Conservation (phyloP, 2,797 vertebrate species). For the Sphenodon punctatus region DNA sequence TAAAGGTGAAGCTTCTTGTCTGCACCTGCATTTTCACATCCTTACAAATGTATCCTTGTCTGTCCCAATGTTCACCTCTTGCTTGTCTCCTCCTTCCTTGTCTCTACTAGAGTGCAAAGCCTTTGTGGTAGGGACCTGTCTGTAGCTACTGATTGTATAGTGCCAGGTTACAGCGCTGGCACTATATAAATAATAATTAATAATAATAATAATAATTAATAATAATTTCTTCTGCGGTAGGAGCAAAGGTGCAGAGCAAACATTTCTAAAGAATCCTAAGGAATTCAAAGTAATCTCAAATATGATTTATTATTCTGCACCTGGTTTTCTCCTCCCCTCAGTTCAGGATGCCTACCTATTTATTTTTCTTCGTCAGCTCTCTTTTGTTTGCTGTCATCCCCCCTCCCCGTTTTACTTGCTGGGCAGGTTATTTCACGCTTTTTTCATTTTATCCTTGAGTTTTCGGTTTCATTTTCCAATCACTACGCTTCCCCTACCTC, state of each 20-base stretch:
- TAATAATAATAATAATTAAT: no score
- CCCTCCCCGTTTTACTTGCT: not conserved
- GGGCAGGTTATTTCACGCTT: not conserved
- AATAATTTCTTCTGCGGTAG: no score
- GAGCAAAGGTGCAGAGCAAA: not conserved
- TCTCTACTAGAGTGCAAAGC: no score
- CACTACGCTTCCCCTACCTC: not conserved
- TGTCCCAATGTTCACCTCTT: no score
- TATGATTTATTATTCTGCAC: not conserved
- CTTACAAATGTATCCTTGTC: no score
- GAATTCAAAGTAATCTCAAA: not conserved
- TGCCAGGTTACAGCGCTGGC: no score
- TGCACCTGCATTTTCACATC: no score
- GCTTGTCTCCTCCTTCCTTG: no score
- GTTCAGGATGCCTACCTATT: not conserved
- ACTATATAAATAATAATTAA: no score
- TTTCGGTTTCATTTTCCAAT: conserved; percentile 24
- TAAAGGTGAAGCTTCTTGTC: no score
- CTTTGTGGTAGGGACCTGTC: no score
- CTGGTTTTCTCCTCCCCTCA: not conserved
- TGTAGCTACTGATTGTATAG: no score
- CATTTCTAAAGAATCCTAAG: not conserved
- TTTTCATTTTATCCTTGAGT: conserved; percentile 4
- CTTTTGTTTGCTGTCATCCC: not conserved
- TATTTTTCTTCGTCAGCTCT: not conserved